Evolutionary conservation across 1,140 invertebrate genomes (phyloP), one percentile per base, ranked within the genome.

Genomic region (Tachypleus tridentatus): DNA sequence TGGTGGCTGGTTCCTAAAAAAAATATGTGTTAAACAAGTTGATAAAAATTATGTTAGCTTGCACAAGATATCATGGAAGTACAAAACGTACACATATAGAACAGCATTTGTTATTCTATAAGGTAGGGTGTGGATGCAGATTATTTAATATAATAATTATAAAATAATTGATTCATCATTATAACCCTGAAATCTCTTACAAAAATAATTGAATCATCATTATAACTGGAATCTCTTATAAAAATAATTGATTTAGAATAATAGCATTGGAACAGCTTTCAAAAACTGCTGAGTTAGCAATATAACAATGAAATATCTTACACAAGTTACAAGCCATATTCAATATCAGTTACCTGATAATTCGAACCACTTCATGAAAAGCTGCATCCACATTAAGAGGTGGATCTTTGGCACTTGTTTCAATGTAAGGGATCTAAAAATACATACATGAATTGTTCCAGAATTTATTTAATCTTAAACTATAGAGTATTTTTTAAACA

Each of bases 341-440:
- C 29, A 29, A 29, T 2, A 29, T 29, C 29, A 29, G 2, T 51
- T 8, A 67, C 66, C 69, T 48, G 51, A 70, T 67, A 47, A 80
- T 77, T 62, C 79, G 65, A 49, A 82, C 81, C 56, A 94, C 87
- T 82, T 95, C 90, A 76, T 95, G 90, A 82, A 97, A 97, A 65
- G 92, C 91, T 53, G 85, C 83, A 76, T 96, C 93, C 7, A 97
- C 87, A 80, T 96, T 95, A 52, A 94, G 78, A 51, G 92, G 91
- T 58, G 92, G 92, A 80, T 95, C 90, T 81, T 96, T 96, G 67
- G 93, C 93, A 79, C 90, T 93, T 52, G 92, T 96, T 80, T 96
- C 92, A 70, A 96, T 92, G 76, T 96, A 95, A 58, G 90, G 87
- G 72, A 93, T 86, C 69, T 80, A 67, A 29, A 73, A 72, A 51